Conservation (phyloP, 2,797 vertebrate species). For the Enteromius unitaeniatus region DNA sequence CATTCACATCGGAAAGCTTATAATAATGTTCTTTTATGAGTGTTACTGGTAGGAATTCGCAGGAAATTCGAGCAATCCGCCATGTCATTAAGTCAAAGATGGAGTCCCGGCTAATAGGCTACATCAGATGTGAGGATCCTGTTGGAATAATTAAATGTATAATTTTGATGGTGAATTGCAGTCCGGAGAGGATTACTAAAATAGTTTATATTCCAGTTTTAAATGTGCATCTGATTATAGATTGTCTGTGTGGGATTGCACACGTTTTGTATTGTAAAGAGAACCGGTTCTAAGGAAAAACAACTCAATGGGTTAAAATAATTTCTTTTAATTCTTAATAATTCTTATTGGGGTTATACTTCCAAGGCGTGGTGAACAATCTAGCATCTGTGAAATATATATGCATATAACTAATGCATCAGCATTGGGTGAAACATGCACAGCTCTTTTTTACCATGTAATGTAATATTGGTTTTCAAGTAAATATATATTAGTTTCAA, state of each 20-base stretch:
- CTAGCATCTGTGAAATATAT: not conserved
- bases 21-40: not conserved
- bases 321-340: too few species aligned
- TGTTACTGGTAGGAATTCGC: not conserved
- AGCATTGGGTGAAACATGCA: not conserved
- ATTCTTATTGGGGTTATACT: not conserved
- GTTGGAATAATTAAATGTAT: not conserved
- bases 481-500: not conserved
- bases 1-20: not conserved
- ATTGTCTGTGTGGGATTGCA: not conserved
- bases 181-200: not conserved
- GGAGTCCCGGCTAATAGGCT: not conserved
- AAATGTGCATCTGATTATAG: not conserved
- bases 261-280: not conserved
- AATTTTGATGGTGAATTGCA: not conserved
- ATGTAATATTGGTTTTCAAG: not conserved
- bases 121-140: not conserved
- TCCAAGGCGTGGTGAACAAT: not conserved
- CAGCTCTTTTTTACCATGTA: not conserved
- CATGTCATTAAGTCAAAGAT: not conserved
- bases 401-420: not conserved
- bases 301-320: not conserved
- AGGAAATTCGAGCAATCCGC: too few species aligned
- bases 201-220: not conserved
- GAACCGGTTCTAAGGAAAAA: not conserved